A percentile compares a stretch with the other conserved stretches of the same genome.
phyloP scores from a whole-genome alignment of 2,888 invertebrate species.

The Chymomyza caudatula region DNA sequence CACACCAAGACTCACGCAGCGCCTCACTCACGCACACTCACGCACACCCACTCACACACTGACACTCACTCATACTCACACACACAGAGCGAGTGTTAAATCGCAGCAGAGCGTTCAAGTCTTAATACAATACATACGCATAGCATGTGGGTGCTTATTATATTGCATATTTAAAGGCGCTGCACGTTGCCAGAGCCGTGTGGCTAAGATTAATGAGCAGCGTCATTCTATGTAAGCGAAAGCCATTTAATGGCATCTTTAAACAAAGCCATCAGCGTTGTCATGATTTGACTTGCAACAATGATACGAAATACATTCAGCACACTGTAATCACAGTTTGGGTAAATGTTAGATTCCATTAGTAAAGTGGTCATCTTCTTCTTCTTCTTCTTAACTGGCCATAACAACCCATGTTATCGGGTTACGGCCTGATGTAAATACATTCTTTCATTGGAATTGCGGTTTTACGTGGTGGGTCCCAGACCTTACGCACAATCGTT shows the following conservation, averaged over 20 bases:
- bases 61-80: conserved; percentile 10
- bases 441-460: too few species aligned
- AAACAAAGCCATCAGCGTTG: conserved; percentile 20
- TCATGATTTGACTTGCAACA: conserved; percentile 33
- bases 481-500: too few species aligned
- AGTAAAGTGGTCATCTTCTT: too few species aligned
- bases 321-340: too few species aligned
- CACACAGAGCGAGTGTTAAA: conserved; percentile 8
- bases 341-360: too few species aligned
- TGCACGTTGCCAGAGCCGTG: conserved; percentile 20
- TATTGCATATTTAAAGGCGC: conserved; percentile 56
- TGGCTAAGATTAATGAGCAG: conserved; percentile 55
- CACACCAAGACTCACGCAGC: conserved; percentile 42
- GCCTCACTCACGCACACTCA: conserved; percentile 32
- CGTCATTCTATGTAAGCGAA: neutral
- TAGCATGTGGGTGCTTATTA: conserved; percentile 10
- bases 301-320: neutral
- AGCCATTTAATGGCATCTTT: conserved; percentile 26
- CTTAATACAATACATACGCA: neutral
- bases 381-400: too few species aligned
- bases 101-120: neutral
- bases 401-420: too few species aligned
- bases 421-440: too few species aligned
- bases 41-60: conserved; percentile 14
- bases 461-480: too few species aligned